Evolutionary conservation across 92 coral and sea anemone genomes (phyloP).

Genomic region (Montipora capitata): DNA sequence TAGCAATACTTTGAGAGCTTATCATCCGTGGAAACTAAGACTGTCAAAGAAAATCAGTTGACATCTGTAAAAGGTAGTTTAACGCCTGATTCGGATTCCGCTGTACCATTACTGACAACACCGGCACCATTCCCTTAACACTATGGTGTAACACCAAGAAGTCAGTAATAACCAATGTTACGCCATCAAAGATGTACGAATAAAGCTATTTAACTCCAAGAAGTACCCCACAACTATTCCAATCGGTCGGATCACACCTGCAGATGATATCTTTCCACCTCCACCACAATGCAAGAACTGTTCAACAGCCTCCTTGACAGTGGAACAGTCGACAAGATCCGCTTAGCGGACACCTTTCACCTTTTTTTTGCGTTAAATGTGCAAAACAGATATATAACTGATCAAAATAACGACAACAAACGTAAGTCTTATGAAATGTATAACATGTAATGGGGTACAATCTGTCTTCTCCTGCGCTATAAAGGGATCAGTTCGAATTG

Average conservation of each 20-base stretch:
- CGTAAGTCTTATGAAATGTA: slow-evolving; percentile 32
- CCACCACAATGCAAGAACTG: slow-evolving; percentile 15
- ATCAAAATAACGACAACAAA: not conserved
- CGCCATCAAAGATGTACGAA: slow-evolving; percentile 25
- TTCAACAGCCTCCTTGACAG: slow-evolving; percentile 47
- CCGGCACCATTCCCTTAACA: slow-evolving; percentile 51
- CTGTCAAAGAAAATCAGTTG: slow-evolving; percentile 10
- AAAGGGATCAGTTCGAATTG: slow-evolving; percentile 36
- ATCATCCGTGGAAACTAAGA: not conserved
- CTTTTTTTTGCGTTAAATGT: slow-evolving; percentile 40
- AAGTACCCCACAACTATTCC: slow-evolving; percentile 52
- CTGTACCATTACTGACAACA: slow-evolving; percentile 38
- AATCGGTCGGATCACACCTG: slow-evolving; percentile 11
- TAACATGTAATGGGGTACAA: slow-evolving; percentile 45
- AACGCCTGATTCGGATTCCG: slow-evolving; percentile 37
- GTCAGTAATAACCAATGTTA: slow-evolving; percentile 30
- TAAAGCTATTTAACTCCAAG: slow-evolving; percentile 37
- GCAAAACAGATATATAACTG: slow-evolving; percentile 32
- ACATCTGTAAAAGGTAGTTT: slow-evolving; percentile 37
- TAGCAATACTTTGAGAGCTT: slow-evolving; percentile 14
- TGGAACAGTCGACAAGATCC: slow-evolving; percentile 22
- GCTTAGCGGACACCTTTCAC: slow-evolving; percentile 47
- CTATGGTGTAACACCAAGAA: slow-evolving; percentile 48
- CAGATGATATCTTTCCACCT: slow-evolving; percentile 18
- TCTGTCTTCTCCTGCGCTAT: slow-evolving; percentile 31